These are phyloP conservation scores for Drosophila gunungcola DNA, from an alignment of 1,140 invertebrate genomes.

Conservation along the genomic window DNA sequence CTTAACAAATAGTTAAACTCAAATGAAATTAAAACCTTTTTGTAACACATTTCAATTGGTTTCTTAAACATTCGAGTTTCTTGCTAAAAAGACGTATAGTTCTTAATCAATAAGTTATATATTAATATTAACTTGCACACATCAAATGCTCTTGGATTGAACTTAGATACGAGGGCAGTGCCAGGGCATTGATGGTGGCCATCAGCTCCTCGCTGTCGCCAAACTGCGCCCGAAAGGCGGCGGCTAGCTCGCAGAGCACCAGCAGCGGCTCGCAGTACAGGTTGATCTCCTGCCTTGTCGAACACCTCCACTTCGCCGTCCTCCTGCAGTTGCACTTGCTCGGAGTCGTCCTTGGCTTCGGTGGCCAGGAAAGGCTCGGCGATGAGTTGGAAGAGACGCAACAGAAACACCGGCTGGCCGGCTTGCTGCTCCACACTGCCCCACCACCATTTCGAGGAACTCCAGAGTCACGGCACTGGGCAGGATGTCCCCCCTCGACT, in stretches of 20 bases:
- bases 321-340: background rate
- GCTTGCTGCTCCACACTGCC: conserved; percentile 11
- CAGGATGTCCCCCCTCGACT: conserved; percentile 16
- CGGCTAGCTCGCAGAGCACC: conserved; percentile 19
- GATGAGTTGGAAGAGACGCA: conserved; percentile 55
- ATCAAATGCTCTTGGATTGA: background rate
- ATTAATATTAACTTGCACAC: background rate
- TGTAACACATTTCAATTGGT: no score
- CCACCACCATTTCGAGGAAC: conserved; percentile 40
- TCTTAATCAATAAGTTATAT: no score
- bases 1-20: no score
- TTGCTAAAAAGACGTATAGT: no score
- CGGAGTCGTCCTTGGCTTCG: background rate
- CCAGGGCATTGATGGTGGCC: background rate
- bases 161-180: background rate
- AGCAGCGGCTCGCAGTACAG: conserved; percentile 65
- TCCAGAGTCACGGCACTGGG: conserved; percentile 40
- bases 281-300: conserved; percentile 74
- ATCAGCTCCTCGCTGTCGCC: background rate
- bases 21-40: no score
- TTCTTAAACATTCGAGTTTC: no score
- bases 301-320: conserved; percentile 57
- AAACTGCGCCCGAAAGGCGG: conserved; percentile 2
- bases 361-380: conserved; percentile 40
- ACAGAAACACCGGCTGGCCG: conserved; percentile 23